These are phyloP conservation scores for Tricholauxania praeusta DNA, from an alignment of 2,888 invertebrate species.

Conservation along the genomic window DNA sequence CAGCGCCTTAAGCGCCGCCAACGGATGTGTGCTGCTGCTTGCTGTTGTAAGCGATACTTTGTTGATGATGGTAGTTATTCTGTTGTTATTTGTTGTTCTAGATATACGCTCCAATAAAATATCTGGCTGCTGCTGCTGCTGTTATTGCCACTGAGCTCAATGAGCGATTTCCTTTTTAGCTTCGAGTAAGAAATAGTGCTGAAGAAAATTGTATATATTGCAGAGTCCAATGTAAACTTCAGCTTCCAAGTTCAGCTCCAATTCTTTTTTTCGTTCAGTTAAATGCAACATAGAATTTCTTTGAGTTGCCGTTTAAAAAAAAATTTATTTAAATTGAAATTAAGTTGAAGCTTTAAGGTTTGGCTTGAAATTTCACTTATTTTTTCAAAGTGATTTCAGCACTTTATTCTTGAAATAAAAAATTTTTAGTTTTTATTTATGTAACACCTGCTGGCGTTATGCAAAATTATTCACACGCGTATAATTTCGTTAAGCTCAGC, in stretches of 20 bases:
- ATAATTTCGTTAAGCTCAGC: constrained; percentile 51
- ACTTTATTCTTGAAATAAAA: constrained; percentile 34
- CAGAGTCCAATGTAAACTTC: not conserved
- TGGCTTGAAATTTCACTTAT: constrained; percentile 42
- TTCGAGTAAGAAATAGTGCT: not conserved
- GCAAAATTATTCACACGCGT: constrained; percentile 48
- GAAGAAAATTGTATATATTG: not conserved
- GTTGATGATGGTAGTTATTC: constrained; percentile 3
- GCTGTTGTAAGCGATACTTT: constrained; percentile 14
- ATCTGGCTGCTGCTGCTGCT: not conserved
- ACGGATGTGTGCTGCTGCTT: not conserved
- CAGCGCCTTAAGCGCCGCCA: not conserved
- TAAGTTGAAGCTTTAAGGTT: constrained; percentile 7
- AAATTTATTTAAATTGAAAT: too few relatives aligned
- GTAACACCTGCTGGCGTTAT: constrained; percentile 41
- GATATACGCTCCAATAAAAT: constrained; percentile 31
- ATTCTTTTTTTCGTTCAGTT: not conserved
- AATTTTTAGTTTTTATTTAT: not conserved
- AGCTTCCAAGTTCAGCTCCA: not conserved
- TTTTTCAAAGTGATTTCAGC: constrained; percentile 39
- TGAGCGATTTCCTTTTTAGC: not conserved
- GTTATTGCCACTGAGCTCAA: not conserved
- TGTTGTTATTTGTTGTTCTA: not conserved
- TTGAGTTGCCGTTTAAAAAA: too few relatives aligned
- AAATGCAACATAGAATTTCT: not conserved